Base-by-base conservation (phyloP, 2,888 invertebrate genomes). In the Diarsia brunnea region DNA sequence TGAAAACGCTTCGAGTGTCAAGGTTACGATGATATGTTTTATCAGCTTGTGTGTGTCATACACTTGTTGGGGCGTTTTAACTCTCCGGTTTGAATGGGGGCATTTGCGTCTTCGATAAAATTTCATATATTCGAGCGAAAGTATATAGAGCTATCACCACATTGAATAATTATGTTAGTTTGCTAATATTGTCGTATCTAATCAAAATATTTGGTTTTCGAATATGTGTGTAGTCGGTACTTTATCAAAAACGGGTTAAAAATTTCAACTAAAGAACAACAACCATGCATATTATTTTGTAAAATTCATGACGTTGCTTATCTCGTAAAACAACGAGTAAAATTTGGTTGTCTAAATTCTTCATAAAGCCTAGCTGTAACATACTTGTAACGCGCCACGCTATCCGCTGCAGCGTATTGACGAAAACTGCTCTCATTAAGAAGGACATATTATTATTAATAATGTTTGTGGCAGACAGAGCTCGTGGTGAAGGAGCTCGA, bases 21-120 rank as follows among this genome's bases (percentile, higher is more conserved):
- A 63, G 61, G 61, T 63, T n/a, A 43, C 21, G 61, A 43, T 63
- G n/a, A 14, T n/a, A 43, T 43, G 61, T 63, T 63, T 38, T 43
- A 63, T 63, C 61, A 43, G 61, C 38, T 38, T 63, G 61, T 43
- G 61, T 38, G 38, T 43, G n/a, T 7, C n/a, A n/a, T 61, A 38
- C 21, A n/a, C 38, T 63, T 43, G 14, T n/a, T 21, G 7, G 31
- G 21, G 61, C 21, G 38, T 61, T 38, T 38, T 61, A n/a, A n/a
- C n/a, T 12, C n/a, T 38, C 38, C 61, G 61, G 38, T 31, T 58
- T 10, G 19, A 3, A 4, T 58, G 27, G 55, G 55, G 58, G 19
- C 58, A 27, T 58, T 8, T 58, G 19, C 27, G 27, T 27, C 27
- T 58, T 27, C 27, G 19, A 27, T 8, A 27, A 58, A 58, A 58